Percentiles rank a stretch among this genome's conserved stretches.
Evolutionary conservation across 2,888 invertebrate genomes (phyloP).

Genomic region (Chrysolina haemoptera): DNA sequence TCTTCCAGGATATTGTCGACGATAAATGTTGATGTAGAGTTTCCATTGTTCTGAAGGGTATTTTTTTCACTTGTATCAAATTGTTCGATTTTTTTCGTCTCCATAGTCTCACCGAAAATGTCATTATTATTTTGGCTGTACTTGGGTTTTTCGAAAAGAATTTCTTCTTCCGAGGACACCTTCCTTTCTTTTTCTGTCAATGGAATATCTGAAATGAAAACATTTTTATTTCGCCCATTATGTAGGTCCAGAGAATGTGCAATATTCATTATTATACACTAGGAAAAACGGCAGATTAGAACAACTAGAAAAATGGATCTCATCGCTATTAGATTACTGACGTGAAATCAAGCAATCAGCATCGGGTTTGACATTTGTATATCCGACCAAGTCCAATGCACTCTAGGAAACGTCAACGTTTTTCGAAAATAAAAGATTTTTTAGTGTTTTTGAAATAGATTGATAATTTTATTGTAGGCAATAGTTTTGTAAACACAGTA

Average conservation of each 20-base stretch:
- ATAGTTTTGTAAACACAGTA: too few relatives aligned
- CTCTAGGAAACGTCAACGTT: too few relatives aligned
- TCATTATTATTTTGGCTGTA: neutral
- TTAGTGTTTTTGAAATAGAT: too few relatives aligned
- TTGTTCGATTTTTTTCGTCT: neutral
- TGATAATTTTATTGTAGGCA: too few relatives aligned
- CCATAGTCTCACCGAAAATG: slow-evolving; percentile 7
- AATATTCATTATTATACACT: too few relatives aligned
- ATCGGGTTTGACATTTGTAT: too few relatives aligned
- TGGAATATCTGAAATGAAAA: slow-evolving; percentile 24
- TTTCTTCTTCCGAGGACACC: slow-evolving; percentile 28
- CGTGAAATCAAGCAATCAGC: too few relatives aligned
- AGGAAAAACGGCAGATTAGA: too few relatives aligned
- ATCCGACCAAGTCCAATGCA: too few relatives aligned
- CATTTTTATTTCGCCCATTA: neutral
- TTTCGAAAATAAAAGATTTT: too few relatives aligned
- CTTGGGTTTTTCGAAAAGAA: slow-evolving; percentile 27
- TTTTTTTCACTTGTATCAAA: neutral
- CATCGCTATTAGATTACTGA: too few relatives aligned
- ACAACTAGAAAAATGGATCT: too few relatives aligned
- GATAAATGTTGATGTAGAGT: neutral
- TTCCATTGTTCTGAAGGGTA: neutral
- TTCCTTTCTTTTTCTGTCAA: slow-evolving; percentile 34
- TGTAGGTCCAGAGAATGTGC: neutral
- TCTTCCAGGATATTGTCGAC: neutral